Percentiles rank a stretch among this genome's conserved stretches.
phyloP scores from a whole-genome alignment of 1,140 invertebrate species.

The Bradysia coprophila region DNA sequence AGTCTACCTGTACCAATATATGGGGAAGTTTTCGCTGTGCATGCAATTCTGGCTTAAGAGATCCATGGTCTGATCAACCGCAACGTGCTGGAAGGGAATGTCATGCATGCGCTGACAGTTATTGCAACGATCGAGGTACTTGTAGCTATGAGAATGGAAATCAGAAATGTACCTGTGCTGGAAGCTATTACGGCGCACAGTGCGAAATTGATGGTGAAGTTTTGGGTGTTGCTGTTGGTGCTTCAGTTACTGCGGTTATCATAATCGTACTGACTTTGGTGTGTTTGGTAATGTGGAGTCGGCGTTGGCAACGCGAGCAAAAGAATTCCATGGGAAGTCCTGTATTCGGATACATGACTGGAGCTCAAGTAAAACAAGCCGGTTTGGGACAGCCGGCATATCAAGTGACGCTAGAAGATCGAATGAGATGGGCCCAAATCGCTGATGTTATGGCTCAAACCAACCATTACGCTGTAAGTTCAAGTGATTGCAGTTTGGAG shows the following conservation, averaged over 20 bases:
- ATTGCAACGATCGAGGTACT: constrained; percentile 67
- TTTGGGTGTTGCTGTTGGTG: constrained; percentile 73
- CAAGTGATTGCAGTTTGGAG: background rate
- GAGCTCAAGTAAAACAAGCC: constrained; percentile 46
- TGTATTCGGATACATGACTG: constrained; percentile 65
- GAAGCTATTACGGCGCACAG: constrained; percentile 69
- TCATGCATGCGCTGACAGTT: constrained; percentile 49
- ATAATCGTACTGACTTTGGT: constrained; percentile 74
- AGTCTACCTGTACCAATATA: constrained; percentile 71
- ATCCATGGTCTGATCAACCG: constrained; percentile 40
- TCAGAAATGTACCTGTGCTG: constrained; percentile 62
- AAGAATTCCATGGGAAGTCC: constrained; percentile 56
- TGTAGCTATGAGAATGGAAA: constrained; percentile 49
- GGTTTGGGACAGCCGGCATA: constrained; percentile 36
- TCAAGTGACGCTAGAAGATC: constrained; percentile 51
- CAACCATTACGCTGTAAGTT: constrained; percentile 59
- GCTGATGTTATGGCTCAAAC: constrained; percentile 65
- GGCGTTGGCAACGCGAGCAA: constrained; percentile 72
- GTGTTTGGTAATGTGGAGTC: constrained; percentile 82
- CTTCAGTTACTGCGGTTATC: constrained; percentile 67
- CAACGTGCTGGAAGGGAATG: constrained; percentile 51
- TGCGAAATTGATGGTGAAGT: constrained; percentile 87
- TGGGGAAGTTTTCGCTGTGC: constrained; percentile 76
- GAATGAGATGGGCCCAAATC: constrained; percentile 67
- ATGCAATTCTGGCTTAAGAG: constrained; percentile 62